These are phyloP conservation scores for Orussus abietinus DNA, from an alignment of 1,140 invertebrate species.

Conservation along the genomic window DNA sequence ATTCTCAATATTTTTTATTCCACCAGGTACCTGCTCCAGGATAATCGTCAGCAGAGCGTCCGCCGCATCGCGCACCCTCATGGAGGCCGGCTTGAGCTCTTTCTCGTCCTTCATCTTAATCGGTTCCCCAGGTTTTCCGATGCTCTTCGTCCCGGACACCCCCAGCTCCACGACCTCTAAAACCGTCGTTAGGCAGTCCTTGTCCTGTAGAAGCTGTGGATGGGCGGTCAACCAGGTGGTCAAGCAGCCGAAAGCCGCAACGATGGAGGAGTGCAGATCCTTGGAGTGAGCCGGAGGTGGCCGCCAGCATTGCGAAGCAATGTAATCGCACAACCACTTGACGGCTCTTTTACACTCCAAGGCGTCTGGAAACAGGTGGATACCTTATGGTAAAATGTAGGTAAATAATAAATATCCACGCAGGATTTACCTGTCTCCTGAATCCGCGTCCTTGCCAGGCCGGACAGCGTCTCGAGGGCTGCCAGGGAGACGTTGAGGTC, in stretches of 20 bases:
- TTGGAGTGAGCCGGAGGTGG: slow-evolving; percentile 94
- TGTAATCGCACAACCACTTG: slow-evolving; percentile 97
- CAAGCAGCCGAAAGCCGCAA: slow-evolving; percentile 89
- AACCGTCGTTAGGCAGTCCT: slow-evolving; percentile 87
- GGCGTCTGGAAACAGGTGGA: slow-evolving; percentile 61
- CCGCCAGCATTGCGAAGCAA: slow-evolving; percentile 90
- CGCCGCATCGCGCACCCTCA: slow-evolving; percentile 92
- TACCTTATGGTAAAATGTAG: slow-evolving; percentile 2
- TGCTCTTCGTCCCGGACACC: slow-evolving; percentile 90
- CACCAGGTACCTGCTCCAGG: slow-evolving; percentile 74
- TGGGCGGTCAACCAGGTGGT: slow-evolving; percentile 89
- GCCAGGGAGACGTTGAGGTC: slow-evolving; percentile 94
- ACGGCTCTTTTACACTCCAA: slow-evolving; percentile 89
- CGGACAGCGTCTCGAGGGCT: slow-evolving; percentile 85
- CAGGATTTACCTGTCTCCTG: slow-evolving; percentile 70
- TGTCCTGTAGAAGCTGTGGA: slow-evolving; percentile 81
- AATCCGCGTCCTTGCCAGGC: slow-evolving; percentile 81
- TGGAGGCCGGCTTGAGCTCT: slow-evolving; percentile 91
- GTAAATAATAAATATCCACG: slow-evolving; percentile 2
- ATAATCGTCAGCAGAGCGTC: slow-evolving; percentile 88
- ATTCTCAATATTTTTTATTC: too few relatives aligned
- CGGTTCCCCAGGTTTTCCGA: slow-evolving; percentile 82
- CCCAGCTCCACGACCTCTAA: slow-evolving; percentile 96
- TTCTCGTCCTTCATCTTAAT: slow-evolving; percentile 94
- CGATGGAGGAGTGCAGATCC: slow-evolving; percentile 96